Evolutionary conservation across 2,113 vertebrate genomes (phyloP), one percentile per base, ranked within the genome.

Genomic region (Dryoscopus gambensis): DNA sequence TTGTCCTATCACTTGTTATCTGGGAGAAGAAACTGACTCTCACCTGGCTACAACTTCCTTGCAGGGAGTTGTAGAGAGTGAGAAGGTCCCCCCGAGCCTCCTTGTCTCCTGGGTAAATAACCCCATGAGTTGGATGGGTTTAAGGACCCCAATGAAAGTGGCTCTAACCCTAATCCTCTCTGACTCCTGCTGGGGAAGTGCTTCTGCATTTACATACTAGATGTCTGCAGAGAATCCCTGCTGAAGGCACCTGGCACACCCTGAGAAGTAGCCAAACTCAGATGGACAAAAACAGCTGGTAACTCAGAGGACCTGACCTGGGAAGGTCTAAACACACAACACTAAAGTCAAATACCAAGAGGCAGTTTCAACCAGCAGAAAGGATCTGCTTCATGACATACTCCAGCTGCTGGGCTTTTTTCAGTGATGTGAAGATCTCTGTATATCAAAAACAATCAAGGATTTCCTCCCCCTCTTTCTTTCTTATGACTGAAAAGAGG

Each of bases 381-480:
- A 70, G 19, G 13, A 67, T 57, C 73, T 53, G 7, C 18, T 73
- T 76, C 55, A 47, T 59, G 56, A 28, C 14, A 55, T 35, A 47
- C 3, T 69, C 15, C 46, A 86, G 42, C 2, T 17, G 42, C 46
- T 69, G 22, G 7, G 10, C 7, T 49, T 73, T 84, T 74, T 82
- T 24, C 39, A 84, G 49, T 53, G 24, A 55, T 52, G 5, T 57
- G n/a, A 47, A 74, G 6, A 33, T 37, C 23, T 81, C 23, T 40
- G 30, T n/a, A 64, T 9, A 44, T 15, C 24, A 55, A 83, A 86
- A 93, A 21, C 9, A 77, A 20, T 40, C 28, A 44, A 68, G 42
- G 4, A n/a, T 33, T 59, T 28, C 2, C 0, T 8, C 21, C 3
- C 6, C 6, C 24, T 5, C 3, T 46, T n/a, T 40, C 5, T 40